phyloP scores from a whole-genome alignment of 2,797 vertebrate species.

The Tarsius wallacei region DNA sequence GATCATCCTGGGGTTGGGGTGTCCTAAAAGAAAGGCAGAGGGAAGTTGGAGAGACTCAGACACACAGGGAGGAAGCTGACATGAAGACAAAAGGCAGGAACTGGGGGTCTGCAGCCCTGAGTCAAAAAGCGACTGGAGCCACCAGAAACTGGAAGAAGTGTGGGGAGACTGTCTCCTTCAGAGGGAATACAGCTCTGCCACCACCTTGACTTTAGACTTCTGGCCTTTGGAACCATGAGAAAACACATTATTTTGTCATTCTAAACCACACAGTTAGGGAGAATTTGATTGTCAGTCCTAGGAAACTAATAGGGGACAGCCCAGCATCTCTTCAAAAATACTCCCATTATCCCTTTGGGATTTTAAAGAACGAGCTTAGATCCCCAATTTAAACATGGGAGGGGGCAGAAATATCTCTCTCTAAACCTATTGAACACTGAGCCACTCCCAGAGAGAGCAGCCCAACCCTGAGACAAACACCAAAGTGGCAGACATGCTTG shows the following conservation, averaged over 20 bases:
- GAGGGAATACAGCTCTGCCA: accelerated
- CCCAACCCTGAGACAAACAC: not conserved
- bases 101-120: not conserved
- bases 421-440: not conserved
- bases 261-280: not conserved
- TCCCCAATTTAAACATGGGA: not conserved
- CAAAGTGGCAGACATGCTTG: not conserved
- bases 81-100: not conserved
- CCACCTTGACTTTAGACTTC: not conserved
- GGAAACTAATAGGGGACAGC: not conserved
- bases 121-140: not conserved
- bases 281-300: not conserved
- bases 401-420: not conserved
- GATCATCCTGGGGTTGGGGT: not conserved
- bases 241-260: not conserved
- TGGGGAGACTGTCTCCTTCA: accelerated
- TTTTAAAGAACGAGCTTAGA: not conserved
- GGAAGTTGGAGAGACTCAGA: not conserved
- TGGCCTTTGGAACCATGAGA: not conserved
- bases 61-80: not conserved
- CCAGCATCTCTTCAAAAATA: not conserved
- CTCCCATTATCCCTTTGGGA: not conserved
- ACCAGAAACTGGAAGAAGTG: not conserved
- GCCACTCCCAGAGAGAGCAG: not conserved
- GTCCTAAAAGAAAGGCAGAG: not conserved